Evolutionary conservation across 37 sponge, comb jelly and placozoan genomes (phyloP).

Genomic region (Crambe crambe): DNA sequence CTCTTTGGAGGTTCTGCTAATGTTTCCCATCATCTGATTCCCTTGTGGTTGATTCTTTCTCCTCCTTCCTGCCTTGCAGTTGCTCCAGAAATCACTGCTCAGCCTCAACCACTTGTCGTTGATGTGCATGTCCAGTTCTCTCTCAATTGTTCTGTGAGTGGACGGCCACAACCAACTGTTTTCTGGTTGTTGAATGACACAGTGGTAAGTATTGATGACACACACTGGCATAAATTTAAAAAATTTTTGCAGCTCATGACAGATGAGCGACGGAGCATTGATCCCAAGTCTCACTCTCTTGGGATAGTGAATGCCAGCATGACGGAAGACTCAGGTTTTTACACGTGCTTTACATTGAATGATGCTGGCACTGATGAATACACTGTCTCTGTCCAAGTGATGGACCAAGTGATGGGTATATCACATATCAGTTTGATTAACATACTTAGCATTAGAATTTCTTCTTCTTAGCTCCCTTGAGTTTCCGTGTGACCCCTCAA

Average conservation of each 20-base stretch:
- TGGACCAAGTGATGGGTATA: background rate
- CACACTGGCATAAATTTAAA: background rate
- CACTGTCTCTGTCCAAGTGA: background rate
- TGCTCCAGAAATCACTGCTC: background rate
- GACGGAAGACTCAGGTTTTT: conserved; percentile 21
- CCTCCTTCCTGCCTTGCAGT: no score
- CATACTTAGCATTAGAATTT: background rate
- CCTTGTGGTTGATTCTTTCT: background rate
- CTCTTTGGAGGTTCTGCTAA: no score
- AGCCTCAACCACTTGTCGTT: background rate
- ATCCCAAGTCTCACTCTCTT: background rate
- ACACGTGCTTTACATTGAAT: conserved; percentile 44
- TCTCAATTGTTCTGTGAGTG: conserved; percentile 19
- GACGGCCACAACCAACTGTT: conserved; percentile 20
- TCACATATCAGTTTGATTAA: background rate
- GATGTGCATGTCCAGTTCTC: background rate
- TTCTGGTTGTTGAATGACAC: conserved; percentile 16
- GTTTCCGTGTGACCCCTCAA: background rate
- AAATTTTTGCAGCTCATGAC: background rate
- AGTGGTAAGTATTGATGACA: background rate
- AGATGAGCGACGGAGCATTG: background rate
- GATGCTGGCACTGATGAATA: conserved; percentile 19
- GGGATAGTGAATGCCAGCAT: background rate
- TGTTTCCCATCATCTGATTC: no score
- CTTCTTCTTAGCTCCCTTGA: background rate